Evolutionary conservation across 2,797 vertebrate genomes (phyloP), one percentile per base, ranked within the genome.

Genomic region (Phyllotis vaccarum): DNA sequence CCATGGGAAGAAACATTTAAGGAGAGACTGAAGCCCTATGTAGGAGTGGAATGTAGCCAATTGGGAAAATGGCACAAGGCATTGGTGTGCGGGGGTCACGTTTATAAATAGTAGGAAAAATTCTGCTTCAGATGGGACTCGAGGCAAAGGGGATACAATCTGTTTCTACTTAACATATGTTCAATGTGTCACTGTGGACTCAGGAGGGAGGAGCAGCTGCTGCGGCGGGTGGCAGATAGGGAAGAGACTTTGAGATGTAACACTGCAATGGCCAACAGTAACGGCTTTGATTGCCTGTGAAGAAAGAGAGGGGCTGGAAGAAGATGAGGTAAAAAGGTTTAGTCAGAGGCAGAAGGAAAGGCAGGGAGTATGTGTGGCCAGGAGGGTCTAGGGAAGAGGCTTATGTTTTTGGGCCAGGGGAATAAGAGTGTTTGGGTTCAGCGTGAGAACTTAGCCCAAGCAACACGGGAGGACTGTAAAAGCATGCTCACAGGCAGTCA

Each of bases 61-160:
- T 13, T 0, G 7, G 14, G 40, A 60, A 72, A n/a, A n/a, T 3
- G 11, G 43, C 8, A 10, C 60, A 27, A 3, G 1, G 12, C 0
- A 13, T 21, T 56, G 74, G 66, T 14, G 10, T 40, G n/a, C 5
- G 5, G 0, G 54, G 40, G n/a, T 34, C 24, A 17, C 22, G 31
- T 90, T 79, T 52, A 7, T 2, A 37, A 54, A 62, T 10, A 3
- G 49, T 29, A 1, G 29, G 17, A 27, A 72, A 43, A 62, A 72
- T 74, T 72, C 76, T 21, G 8, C 49, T 40, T 22, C 10, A 52
- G 29, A 21, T 60, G 52, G 60, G 60, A 87, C 14, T 37, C 43
- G 2, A 1, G 1, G 43, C 70, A 31, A 24, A 68, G 31, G 19
- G 43, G 52, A 46, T 27, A 19, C 5, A 4, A 52, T 8, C n/a